Percentiles rank a stretch among this genome's conserved stretches.
phyloP scores from a whole-genome alignment of 2,888 invertebrate species.

The Exephanes ischioxanthus region DNA sequence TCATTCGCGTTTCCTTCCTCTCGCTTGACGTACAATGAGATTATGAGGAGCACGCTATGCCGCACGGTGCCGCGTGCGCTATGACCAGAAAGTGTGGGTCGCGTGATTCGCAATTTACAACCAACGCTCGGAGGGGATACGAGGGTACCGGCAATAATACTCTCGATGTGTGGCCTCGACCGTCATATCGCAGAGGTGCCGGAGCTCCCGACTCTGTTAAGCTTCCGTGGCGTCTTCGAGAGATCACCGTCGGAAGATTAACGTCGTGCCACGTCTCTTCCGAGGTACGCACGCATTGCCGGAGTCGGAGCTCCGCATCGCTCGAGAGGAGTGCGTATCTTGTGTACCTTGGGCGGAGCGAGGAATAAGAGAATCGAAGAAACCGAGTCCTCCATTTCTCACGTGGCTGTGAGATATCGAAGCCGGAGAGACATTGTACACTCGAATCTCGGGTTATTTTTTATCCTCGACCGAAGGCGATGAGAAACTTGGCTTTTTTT shows the following conservation, averaged over 20 bases:
- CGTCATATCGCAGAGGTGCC: slow-evolving; percentile 57
- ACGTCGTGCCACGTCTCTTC: slow-evolving; percentile 33
- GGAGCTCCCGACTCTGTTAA: slow-evolving; percentile 4
- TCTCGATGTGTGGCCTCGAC: slow-evolving; percentile 63
- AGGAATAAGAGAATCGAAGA: slow-evolving; percentile 32
- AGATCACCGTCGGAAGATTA: slow-evolving; percentile 63
- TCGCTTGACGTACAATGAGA: neutral
- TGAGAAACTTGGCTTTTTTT: neutral
- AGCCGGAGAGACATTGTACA: neutral
- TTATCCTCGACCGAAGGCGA: neutral
- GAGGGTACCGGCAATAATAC: slow-evolving; percentile 26
- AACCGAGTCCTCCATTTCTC: slow-evolving; percentile 30
- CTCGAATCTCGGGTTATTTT: neutral
- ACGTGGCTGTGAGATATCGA: neutral
- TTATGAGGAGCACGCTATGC: slow-evolving; percentile 24
- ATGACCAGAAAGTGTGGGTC: slow-evolving; percentile 7
- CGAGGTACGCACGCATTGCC: slow-evolving; percentile 34
- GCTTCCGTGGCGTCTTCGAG: slow-evolving; percentile 58
- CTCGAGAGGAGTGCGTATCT: slow-evolving; percentile 11
- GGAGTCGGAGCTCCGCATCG: neutral
- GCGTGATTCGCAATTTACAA: slow-evolving; percentile 58
- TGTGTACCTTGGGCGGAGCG: neutral
- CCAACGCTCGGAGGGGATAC: neutral
- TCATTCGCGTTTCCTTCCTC: neutral
- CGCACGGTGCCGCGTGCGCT: neutral